Base-by-base conservation (phyloP, 2,113 vertebrate species). In the Hemicordylus capensis region DNA sequence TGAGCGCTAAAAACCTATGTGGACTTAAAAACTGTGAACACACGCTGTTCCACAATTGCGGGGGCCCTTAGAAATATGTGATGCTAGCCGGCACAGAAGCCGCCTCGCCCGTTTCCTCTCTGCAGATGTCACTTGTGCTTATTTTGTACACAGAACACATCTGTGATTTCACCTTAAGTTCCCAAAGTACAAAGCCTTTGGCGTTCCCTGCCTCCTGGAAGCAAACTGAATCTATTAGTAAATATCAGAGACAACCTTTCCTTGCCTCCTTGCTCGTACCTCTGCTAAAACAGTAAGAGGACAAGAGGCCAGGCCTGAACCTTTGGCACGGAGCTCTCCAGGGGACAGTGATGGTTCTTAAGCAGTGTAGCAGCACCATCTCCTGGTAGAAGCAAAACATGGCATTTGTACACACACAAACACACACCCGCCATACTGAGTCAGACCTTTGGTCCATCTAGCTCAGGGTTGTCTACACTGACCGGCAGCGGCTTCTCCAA, bases 301-400 rank as follows among this genome's bases (percentile, higher is more conserved):
- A 1, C 48, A 6, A 48, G 24, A 39, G 0, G 15, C 56, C 2
- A 39, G 4, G 2, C 12, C 69, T 3, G 76, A 69, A 83, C 1
- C 76, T 22, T 22, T 34, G 70, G 48, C 39, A 87, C 1, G 2
- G 19, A 24, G 0, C 2, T 46, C 76, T 67, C 20, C 2, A n/a
- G 80, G n/a, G 75, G 10, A 70, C 19, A 39, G 8, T 0, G 28
- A 74, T 56, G 66, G 20, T 1, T 1, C 37, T 91, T 92, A 26
- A 1, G 78, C 92, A 90, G 85, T 89, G 76, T 89, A 87, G 95
- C 80, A 78, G 91, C 95, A 94, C 96, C 96, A 95, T 90, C 96
- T 89, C 86, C 94, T 94, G 96, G 95, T 76, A 5, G 6, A 22
- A 64, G 44, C 4, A 46, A 76, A 54, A 31, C 72, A 76, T 63